Conservation (phyloP, 2,888 invertebrate species). For the Schizaphis graminum region DNA sequence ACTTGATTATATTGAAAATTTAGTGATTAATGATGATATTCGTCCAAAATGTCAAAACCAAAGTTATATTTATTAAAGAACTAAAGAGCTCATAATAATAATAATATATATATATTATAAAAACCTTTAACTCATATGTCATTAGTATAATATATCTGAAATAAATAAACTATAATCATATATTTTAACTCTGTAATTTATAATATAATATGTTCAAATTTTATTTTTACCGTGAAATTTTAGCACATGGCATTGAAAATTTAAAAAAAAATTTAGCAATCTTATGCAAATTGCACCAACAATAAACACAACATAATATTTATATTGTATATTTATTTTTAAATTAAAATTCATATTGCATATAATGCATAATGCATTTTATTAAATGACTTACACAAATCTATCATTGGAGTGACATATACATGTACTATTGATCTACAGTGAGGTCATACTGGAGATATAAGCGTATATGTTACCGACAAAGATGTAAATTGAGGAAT, state of each 20-base stretch:
- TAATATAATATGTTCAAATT: not conserved
- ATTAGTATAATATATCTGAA: not conserved
- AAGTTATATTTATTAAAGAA: not conserved
- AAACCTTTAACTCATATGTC: not conserved
- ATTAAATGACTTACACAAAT: not conserved
- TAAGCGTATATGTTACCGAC: too few relatives aligned
- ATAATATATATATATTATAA: not conserved
- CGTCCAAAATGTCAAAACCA: not conserved
- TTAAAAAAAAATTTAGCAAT: not conserved
- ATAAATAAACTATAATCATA: not conserved
- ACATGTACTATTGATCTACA: not conserved
- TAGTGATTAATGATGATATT: not conserved
- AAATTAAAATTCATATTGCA: not conserved
- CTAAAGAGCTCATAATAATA: not conserved
- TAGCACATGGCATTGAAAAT: not conserved
- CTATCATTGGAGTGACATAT: not conserved
- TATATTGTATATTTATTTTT: not conserved
- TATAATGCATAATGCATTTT: not conserved
- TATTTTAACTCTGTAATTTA: not conserved
- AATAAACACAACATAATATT: not conserved
- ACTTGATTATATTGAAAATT: not conserved
- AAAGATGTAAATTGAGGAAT: too few relatives aligned
- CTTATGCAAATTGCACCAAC: not conserved
- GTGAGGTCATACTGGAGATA: not conserved
- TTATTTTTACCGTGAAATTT: not conserved